phyloP scores from a whole-genome alignment of 92 coral and sea anemone genomes.

The Porites cylindrica region DNA sequence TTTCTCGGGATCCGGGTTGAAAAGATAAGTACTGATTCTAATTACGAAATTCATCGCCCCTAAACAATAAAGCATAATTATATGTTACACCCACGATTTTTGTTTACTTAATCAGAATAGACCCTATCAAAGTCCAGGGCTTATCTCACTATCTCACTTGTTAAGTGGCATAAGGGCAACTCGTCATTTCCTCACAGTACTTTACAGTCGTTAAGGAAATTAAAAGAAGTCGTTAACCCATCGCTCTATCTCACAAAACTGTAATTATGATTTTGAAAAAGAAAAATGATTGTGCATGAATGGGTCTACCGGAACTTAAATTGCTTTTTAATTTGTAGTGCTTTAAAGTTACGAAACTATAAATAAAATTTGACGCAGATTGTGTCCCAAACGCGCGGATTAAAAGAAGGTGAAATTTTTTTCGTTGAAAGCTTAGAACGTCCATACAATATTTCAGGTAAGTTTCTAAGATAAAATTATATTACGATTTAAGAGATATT shows the following conservation, averaged over 20 bases:
- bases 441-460: background rate
- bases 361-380: constrained; percentile 7
- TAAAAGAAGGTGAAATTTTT: background rate
- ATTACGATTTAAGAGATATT: too few relatives aligned
- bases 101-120: background rate
- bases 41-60: too few relatives aligned
- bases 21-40: too few relatives aligned
- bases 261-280: background rate
- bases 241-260: background rate
- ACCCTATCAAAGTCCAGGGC: background rate
- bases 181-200: background rate
- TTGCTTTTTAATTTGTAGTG: background rate
- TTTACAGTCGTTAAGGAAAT: constrained; percentile 3
- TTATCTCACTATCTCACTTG: background rate
- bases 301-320: background rate
- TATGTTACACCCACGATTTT: too few relatives aligned
- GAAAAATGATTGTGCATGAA: background rate
- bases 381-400: background rate
- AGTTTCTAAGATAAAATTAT: too few relatives aligned
- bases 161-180: background rate
- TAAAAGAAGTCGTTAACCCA: background rate
- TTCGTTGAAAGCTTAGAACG: background rate
- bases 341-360: background rate
- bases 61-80: too few relatives aligned
- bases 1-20: too few relatives aligned